phyloP scores from a whole-genome alignment of 1,140 invertebrate species.

The Drosophila tristis region DNA sequence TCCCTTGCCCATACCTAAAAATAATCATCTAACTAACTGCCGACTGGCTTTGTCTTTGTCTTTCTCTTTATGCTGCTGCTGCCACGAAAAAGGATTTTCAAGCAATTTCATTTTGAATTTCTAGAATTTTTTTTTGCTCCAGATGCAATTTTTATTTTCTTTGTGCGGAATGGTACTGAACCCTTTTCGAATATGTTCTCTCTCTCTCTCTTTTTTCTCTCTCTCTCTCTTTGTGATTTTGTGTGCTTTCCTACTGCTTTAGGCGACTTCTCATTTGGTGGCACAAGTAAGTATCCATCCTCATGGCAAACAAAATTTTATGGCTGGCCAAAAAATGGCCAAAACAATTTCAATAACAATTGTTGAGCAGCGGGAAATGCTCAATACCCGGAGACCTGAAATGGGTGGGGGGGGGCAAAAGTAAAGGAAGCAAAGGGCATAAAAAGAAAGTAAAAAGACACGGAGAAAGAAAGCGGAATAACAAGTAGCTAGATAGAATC shows the following conservation, averaged over 20 bases:
- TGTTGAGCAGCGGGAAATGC: conserved; percentile 64
- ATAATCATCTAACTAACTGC: conserved; percentile 47
- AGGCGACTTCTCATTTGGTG: conserved; percentile 93
- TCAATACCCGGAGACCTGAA: conserved; percentile 27
- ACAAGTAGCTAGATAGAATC: conserved; percentile 62
- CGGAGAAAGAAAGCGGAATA: conserved; percentile 25
- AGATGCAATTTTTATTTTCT: conserved; percentile 42
- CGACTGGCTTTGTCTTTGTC: conserved; percentile 26
- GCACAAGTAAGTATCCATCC: conserved; percentile 90
- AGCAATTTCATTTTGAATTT: conserved; percentile 56
- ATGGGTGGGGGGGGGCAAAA: conserved; percentile 1
- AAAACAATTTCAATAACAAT: conserved; percentile 82
- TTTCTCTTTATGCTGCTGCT: conserved; percentile 31
- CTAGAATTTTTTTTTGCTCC: conserved; percentile 14
- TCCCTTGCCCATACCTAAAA: not conserved
- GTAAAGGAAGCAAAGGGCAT: conserved; percentile 13
- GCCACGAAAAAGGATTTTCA: conserved; percentile 56
- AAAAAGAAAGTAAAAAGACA: conserved; percentile 46
- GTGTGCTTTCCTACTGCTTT: conserved; percentile 29
- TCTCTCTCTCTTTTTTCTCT: conserved; percentile 45
- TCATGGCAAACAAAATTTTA: conserved; percentile 71
- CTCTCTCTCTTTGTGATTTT: conserved; percentile 5
- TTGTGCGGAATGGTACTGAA: conserved; percentile 48
- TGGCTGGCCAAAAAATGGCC: conserved; percentile 55
- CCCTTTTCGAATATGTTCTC: conserved; percentile 50